Percentiles rank a stretch among this genome's conserved stretches.
Evolutionary conservation across 2,113 vertebrate genomes (phyloP).

Genomic region (Arizona elegans): DNA sequence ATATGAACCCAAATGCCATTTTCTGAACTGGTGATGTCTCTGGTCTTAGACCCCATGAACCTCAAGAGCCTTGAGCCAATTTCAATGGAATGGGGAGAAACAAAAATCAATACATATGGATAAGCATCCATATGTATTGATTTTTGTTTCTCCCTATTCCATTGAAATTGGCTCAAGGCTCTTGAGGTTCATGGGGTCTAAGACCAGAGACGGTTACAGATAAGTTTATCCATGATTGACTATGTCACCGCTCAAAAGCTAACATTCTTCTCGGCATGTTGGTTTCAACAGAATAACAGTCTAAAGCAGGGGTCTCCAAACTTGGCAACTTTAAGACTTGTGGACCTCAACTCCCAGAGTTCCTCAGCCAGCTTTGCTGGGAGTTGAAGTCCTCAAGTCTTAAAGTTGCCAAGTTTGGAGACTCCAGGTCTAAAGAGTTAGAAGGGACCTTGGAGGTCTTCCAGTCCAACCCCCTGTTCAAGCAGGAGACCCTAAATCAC

Average conservation of each 20-base stretch:
- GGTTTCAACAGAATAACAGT: not conserved
- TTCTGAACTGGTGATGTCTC: not conserved
- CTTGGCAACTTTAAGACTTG: too few species aligned
- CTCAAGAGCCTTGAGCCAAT: not conserved
- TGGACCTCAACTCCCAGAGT: too few species aligned
- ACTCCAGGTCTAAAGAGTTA: too few species aligned
- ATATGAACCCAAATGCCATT: not conserved
- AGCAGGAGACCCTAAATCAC: too few species aligned
- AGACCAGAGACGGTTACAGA: not conserved
- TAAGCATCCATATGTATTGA: too few species aligned
- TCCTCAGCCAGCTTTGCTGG: too few species aligned
- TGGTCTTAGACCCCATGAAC: not conserved
- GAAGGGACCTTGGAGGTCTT: too few species aligned
- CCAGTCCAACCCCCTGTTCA: too few species aligned
- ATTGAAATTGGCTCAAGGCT: not conserved
- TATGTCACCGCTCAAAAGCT: not conserved
- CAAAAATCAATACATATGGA: too few species aligned
- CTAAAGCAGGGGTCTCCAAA: too few species aligned
- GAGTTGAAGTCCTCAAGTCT: too few species aligned
- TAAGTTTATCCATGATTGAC: not conserved
- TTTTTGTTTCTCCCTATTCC: not conserved
- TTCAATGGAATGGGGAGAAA: not conserved
- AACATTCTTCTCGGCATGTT: not conserved
- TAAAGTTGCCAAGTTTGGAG: too few species aligned
- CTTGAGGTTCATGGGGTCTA: not conserved